Base-by-base conservation (phyloP, 1,140 invertebrate species). In the Drosophila aff. region DNA sequence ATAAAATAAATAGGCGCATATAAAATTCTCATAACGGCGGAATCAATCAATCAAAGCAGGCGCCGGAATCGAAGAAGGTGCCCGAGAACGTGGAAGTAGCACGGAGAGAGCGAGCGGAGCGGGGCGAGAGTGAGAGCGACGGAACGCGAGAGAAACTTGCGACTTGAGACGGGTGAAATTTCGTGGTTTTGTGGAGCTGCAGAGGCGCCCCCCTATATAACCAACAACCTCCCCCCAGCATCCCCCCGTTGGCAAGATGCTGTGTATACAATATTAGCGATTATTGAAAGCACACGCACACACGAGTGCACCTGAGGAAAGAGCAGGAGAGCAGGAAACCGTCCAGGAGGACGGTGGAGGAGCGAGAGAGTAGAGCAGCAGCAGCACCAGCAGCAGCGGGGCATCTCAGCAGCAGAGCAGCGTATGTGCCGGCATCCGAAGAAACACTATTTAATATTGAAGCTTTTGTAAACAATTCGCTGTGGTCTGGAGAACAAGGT, bases 231-330 rank as follows among this genome's bases (percentile, higher is more conserved):
- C 67, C 73, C 65, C 46, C 26, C 58, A 52, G 28, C 40, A 36
- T 6, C 59, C n/a, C 33, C 63, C 47, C 41, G 53, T 41, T 65
- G 36, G 44, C 52, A 79, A 81, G 81, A 90, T 89, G 84, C 84
- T 89, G 84, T 89, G 78, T 87, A 89, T 87, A 87, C 80, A 83
- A 82, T 79, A 83, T 89, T 84, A 84, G 74, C 69, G 63, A 74
- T 83, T 89, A 80, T 76, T 68, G 67, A 86, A 69, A 72, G 46
- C 49, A 71, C 46, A 81, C 79, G 43, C 62, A 59, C 33, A 31
- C 52, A 49, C 58, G 36, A 46, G 47, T 15, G 44, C 58, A 63
- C 44, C 62, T 64, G 62, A 50, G 36, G n/a, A 62, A 62, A 36
- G 61, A 43, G n/a, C 49, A 50, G 49, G 49, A 53, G 49, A 43